phyloP scores from a whole-genome alignment of 92 coral and sea anemone species.

The Epizoanthus ramosus region DNA sequence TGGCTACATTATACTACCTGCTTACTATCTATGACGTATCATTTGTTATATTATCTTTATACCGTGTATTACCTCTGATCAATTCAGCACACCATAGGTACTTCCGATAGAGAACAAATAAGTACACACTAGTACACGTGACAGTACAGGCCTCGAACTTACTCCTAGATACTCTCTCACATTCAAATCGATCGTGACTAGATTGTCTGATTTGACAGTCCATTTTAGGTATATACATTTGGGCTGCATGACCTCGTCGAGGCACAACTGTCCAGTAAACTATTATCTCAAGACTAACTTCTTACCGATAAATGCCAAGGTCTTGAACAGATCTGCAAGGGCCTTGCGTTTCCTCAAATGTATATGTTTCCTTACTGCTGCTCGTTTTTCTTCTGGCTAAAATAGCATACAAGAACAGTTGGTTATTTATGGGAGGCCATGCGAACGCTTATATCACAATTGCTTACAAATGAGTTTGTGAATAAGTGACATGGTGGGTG shows the following conservation, averaged over 20 bases:
- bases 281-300: background rate
- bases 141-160: too few species aligned
- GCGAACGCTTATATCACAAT: background rate
- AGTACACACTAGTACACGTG: too few species aligned
- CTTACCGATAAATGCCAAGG: slow-evolving; percentile 79
- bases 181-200: too few species aligned
- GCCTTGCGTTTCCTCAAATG: slow-evolving; percentile 88
- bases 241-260: too few species aligned
- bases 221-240: too few species aligned
- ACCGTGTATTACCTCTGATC: too few species aligned
- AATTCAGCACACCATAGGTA: too few species aligned
- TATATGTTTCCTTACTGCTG: slow-evolving; percentile 82
- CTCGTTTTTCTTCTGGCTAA: slow-evolving; percentile 85
- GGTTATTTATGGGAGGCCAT: background rate
- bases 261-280: too few species aligned
- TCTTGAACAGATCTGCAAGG: slow-evolving; percentile 90
- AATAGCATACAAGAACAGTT: background rate
- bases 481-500: background rate
- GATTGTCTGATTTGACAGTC: too few species aligned
- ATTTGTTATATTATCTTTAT: background rate
- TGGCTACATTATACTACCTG: background rate
- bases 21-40: background rate
- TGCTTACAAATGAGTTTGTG: background rate
- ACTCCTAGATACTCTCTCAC: too few species aligned
- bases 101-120: too few species aligned